Base-by-base conservation (phyloP, 2,888 invertebrate genomes). In the Pyrgus malvae region DNA sequence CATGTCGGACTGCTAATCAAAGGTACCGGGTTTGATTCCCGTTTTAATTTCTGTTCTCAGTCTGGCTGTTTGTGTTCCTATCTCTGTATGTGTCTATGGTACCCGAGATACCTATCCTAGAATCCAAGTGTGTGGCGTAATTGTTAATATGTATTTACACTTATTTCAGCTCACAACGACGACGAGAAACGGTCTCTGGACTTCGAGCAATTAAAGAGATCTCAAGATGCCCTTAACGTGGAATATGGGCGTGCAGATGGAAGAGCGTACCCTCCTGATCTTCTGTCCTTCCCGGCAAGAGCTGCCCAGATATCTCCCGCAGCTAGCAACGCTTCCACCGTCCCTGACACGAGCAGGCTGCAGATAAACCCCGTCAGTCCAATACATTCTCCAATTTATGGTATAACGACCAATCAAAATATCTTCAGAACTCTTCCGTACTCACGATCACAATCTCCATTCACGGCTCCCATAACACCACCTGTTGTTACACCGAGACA, bases 341-440 rank as follows among this genome's bases (percentile, higher is more conserved):
- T 95, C 12, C 94, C 94, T 1, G 95, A 95, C 68, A 94, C 92
- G 31, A 92, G 93, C 12, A 91, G 94, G 63, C 87, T 93, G 35
- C 94, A 91, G 66, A 83, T 91, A 41, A 90, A 89, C 57, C 85
- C 87, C n/a, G 91, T 93, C 61, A 94, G 93, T 65, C 94, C 94
- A 4, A 91, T 94, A 9, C 92, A 92, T 65, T 93, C 92, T 56
- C 93, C 93, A 1, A 91, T 94, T 48, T 94, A 93, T 68, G 93
- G 93, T 42, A 83, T 87, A 67, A 75, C 76, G 1, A 91, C 92
- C n/a, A 92, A 93, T 65, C 92, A 93, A 55, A 92, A 92, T 60
- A 88, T 93, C 1, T 96, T 95, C 77, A 93, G 96, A 73, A 96
- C 96, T 2, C 78, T 97, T 53, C 96, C 96, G 7, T 95, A 96